Base-by-base conservation (phyloP, 2,113 vertebrate species). In the Rhinoptilus africanus region DNA sequence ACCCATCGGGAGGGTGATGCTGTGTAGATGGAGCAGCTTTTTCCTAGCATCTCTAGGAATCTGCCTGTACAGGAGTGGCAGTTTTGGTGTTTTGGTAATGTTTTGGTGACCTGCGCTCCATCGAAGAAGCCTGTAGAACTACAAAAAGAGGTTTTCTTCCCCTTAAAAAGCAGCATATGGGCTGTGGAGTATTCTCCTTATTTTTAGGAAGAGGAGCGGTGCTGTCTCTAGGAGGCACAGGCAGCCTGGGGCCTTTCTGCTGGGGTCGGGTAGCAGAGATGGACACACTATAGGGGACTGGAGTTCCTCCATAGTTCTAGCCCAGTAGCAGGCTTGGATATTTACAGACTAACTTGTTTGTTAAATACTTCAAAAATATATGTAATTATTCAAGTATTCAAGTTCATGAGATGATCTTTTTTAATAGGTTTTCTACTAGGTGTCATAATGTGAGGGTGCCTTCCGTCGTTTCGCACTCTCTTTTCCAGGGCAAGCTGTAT, bases 221-320 rank as follows among this genome's bases (percentile, higher is more conserved):
- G 56, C 1, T 79, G 59, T 59, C 14, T 22, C 1, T 1, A 30
- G 27, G 11, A 54, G 37, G 47, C 64, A 78, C 56, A 69, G 23
- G 51, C 8, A 72, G 80, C 37, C 59, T 73, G 73, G 73, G 64
- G 50, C n/a, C 54, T 39, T n/a, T 30, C 18, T 73, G 69, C 57
- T 35, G 78, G 60, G 50, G n/a, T n/a, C n/a, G n/a, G 56, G 32
- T 41, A 18, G 0, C 1, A 26, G 72, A 39, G 54, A 19, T 39
- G 54, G 1, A 6, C 19, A 4, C 9, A 0, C 37, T 28, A 0
- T 0, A 23, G 14, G 53, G 50, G 45, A 8, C 5, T 69, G 45
- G 54, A 79, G 53, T 23, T 89, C 28, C 11, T 74, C 59, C 8
- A 3, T 0, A 5, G 28, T 72, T 59, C 41, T 11, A 63, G 32